Evolutionary conservation across 1,140 invertebrate species (phyloP).

Genomic region (Trypoxylus dichotomus): DNA sequence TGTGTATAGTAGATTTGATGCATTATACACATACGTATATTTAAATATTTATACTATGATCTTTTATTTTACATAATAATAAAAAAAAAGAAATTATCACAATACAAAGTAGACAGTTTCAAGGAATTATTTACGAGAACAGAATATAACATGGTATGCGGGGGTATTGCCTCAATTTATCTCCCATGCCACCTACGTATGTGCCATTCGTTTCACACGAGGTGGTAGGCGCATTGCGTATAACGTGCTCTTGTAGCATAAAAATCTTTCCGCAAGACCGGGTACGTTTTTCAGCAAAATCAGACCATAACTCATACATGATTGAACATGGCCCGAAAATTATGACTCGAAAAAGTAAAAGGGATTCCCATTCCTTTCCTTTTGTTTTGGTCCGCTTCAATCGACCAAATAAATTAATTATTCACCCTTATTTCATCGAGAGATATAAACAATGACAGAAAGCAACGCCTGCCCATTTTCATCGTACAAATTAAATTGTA

Average conservation of each 20-base stretch:
- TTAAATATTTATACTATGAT: too few relatives aligned
- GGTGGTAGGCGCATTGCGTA: background rate
- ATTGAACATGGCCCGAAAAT: background rate
- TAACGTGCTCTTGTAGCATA: background rate
- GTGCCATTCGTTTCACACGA: background rate
- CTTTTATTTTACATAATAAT: too few relatives aligned
- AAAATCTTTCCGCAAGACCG: background rate
- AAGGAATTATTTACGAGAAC: too few relatives aligned
- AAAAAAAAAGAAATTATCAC: too few relatives aligned
- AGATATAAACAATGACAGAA: too few relatives aligned
- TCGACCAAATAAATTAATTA: too few relatives aligned
- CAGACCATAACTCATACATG: slow-evolving; percentile 4
- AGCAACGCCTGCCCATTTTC: too few relatives aligned
- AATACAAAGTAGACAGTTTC: too few relatives aligned
- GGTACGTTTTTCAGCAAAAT: slow-evolving; percentile 9
- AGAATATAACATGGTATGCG: background rate
- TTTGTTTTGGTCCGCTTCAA: background rate
- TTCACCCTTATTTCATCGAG: too few relatives aligned
- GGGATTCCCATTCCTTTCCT: background rate
- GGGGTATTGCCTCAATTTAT: background rate
- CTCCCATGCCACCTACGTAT: background rate
- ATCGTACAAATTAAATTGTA: too few relatives aligned
- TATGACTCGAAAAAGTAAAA: background rate
- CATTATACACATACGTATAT: too few relatives aligned
- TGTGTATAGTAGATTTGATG: too few relatives aligned